Evolutionary conservation across 1,140 invertebrate species (phyloP), one percentile per base, ranked within the genome.

Genomic region (Calliphora vicina): DNA sequence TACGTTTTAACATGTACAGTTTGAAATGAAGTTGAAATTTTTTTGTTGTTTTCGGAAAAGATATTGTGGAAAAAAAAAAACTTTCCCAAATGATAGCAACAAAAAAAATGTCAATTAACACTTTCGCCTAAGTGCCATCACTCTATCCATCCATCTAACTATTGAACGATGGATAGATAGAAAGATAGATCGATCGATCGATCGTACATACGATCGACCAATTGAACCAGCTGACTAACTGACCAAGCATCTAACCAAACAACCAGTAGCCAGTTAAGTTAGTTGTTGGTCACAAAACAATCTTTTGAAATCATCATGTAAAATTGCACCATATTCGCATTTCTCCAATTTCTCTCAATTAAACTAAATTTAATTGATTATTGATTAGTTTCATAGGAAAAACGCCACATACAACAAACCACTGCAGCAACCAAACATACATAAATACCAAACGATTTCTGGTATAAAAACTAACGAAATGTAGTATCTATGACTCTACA

Each of bases 321-420:
- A 78, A 78, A 45, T 76, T 78, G 74, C 74, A 78, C 74, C 74
- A 78, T 78, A 45, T 78, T 78, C 74, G 35, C 74, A 78, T 78
- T 78, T 78, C 74, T 78, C 74, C 74, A 78, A 78, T 78, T 78
- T 78, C 74, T 78, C 74, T 78, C 74, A 78, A 78, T 78, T 78
- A 78, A 78, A 43, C 74, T 78, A 78, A 78, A 78, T 78, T 78
- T 78, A 78, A 78, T 78, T 78, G 74, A 78, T 78, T 78, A 78
- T 78, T 78, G 74, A 78, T 78, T 78, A 43, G 15, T 78, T 78
- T 76, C 74, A 74, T 35, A 74, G 72, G 26, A 74, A 74, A 74
- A 74, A 78, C 61, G 20, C 35, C 43, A 78, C n/a, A 43, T 23
- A 15, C 35, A 35, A 10, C 35, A 35, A 78, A 23, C 74, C 20